Conservation (phyloP, 2,113 vertebrate species). For the Porphyrio hochstetteri region DNA sequence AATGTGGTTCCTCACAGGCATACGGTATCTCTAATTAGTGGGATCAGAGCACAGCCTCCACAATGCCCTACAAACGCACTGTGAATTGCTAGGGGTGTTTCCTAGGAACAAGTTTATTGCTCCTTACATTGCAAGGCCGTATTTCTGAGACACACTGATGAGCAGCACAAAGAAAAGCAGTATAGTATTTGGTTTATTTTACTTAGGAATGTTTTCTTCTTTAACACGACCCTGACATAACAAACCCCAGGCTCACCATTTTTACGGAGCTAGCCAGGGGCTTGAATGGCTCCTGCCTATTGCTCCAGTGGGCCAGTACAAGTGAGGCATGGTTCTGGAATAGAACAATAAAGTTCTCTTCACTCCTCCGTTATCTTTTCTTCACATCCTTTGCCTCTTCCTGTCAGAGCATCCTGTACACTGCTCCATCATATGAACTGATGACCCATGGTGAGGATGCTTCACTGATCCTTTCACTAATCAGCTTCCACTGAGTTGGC, state of each 20-base stretch:
- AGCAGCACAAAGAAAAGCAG: neutral
- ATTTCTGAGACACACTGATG: neutral
- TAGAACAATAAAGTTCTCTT: neutral
- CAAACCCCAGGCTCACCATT: neutral
- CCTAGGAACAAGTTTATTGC: neutral
- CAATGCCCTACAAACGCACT: neutral
- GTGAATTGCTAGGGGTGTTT: neutral
- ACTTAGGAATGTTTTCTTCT: neutral
- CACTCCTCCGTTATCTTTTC: neutral
- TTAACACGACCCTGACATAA: neutral
- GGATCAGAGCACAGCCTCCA: neutral
- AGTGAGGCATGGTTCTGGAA: neutral
- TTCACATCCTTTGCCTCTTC: neutral
- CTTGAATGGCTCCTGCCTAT: neutral
- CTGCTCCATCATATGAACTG: neutral
- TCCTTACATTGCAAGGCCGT: neutral
- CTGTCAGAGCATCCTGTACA: neutral
- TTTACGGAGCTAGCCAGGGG: neutral
- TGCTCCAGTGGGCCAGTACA: neutral
- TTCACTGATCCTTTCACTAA: neutral
- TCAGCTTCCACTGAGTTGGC: neutral
- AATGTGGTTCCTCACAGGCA: neutral
- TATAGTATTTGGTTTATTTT: neutral
- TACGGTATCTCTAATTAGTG: neutral
- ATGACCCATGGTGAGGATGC: accelerated